phyloP scores from a whole-genome alignment of 1,140 invertebrate species.

The Aethina tumida region DNA sequence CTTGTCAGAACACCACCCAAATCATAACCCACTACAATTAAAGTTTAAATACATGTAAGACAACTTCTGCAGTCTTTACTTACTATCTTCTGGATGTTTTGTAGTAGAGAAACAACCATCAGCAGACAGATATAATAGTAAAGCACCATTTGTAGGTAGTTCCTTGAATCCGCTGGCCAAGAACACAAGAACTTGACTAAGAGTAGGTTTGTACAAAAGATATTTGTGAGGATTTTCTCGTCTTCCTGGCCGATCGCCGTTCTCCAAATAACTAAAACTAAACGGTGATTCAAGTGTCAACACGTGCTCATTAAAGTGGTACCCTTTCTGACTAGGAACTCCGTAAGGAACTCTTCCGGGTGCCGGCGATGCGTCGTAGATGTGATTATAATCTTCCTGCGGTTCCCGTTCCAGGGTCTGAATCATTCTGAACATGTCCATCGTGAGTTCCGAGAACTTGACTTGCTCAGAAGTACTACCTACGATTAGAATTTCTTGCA shows the following conservation, averaged over 20 bases:
- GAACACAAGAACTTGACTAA: constrained; percentile 89
- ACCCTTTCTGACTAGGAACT: constrained; percentile 41
- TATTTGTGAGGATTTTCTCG: constrained; percentile 96
- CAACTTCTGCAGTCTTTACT: constrained; percentile 36
- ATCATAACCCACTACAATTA: constrained; percentile 74
- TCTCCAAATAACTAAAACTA: constrained; percentile 51
- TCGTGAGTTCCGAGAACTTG: constrained; percentile 95
- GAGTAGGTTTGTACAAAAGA: constrained; percentile 89
- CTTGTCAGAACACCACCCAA: constrained; percentile 84
- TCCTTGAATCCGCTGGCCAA: constrained; percentile 91
- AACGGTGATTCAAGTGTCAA: constrained; percentile 1
- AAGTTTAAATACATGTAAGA: background rate
- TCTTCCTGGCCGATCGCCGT: constrained; percentile 54
- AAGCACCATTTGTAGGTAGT: constrained; percentile 79
- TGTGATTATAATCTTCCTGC: constrained; percentile 69
- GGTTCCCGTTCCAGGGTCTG: constrained; percentile 90
- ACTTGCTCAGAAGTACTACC: constrained; percentile 91
- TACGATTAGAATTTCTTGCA: constrained; percentile 92
- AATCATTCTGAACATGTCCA: constrained; percentile 97
- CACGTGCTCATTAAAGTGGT: constrained; percentile 9
- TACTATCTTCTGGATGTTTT: constrained; percentile 84
- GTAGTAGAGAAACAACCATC: constrained; percentile 83
- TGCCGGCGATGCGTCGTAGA: constrained; percentile 80
- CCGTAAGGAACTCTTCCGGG: constrained; percentile 60
- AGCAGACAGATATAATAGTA: constrained; percentile 88